Evolutionary conservation across 2,888 invertebrate species (phyloP), one percentile per base, ranked within the genome.

Genomic region (Cremastinae sp.): DNA sequence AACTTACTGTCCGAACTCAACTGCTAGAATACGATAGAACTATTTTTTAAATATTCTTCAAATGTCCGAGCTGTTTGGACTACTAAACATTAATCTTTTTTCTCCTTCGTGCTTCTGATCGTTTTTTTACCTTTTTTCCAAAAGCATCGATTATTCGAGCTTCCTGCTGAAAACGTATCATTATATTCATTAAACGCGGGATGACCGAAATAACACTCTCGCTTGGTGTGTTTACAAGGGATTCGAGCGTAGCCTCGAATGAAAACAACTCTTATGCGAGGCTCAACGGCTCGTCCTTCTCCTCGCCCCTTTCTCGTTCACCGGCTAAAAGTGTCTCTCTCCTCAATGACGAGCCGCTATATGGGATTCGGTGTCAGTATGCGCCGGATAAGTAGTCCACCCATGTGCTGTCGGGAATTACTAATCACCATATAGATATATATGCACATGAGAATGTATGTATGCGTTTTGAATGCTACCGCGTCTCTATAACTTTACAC

Each of bases 331-430:
- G 64, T 64, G 51, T 64, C 51, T 49, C 43, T 65, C 65, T 65
- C 65, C 43, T 43, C 59, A 43, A 39, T 28, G 51, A 28, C 20
- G 49, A n/a, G 55, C 71, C 74, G 83, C 83, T 86, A 88, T 88
- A 88, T 88, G 84, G 88, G 85, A 88, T 88, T 88, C 86, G 88
- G 88, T 88, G 88, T 88, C 88, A 87, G 84, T 83, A 79, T 83
- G 81, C 83, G 82, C 73, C 80, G 75, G 76, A 79, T 84, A 87
- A 88, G 87, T 88, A 86, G 88, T 86, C 85, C 88, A 85, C 81
- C 79, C 83, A 81, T 77, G 79, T 75, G 78, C 74, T 65, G 72
- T 70, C 75, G 64, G 81, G 86, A 87, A 87, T 88, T 86, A 88
- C 88, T 87, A 87, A 88, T 87, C 59, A 53, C 41, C 51, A 69